Conservation (phyloP, 2,797 vertebrate genomes). For the Pachyuromys duprasi region DNA sequence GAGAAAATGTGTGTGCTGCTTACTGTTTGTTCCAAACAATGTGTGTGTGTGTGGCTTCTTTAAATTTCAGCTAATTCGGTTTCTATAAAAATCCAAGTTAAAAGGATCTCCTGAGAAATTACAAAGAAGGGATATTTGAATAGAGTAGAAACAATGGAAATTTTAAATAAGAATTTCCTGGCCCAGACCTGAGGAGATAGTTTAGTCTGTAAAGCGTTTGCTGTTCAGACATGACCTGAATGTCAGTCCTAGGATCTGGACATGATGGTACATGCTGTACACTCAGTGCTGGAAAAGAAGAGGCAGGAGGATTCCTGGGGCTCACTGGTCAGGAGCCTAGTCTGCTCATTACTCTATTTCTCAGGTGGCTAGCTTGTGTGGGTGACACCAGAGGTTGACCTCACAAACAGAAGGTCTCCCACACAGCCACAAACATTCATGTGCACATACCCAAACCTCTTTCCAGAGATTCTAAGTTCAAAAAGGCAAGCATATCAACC, state of each 20-base stretch:
- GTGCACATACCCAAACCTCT: neutral
- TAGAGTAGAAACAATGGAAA: slow-evolving; percentile 33
- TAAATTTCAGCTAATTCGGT: slow-evolving; percentile 40
- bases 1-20: neutral
- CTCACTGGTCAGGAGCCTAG: neutral
- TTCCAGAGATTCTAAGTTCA: neutral
- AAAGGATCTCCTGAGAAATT: slow-evolving; percentile 41
- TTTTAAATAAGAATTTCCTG: slow-evolving; percentile 29
- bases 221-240: neutral
- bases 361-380: neutral
- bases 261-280: neutral
- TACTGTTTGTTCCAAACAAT: slow-evolving; percentile 23
- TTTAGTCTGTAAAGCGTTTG: neutral
- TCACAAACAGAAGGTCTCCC: neutral
- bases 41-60: neutral
- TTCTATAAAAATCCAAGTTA: slow-evolving; percentile 50
- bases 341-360: neutral
- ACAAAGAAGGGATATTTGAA: slow-evolving; percentile 38
- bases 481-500: neutral
- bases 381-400: too few species aligned
- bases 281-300: too few species aligned
- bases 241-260: neutral
- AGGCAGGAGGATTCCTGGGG: neutral
- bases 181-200: neutral
- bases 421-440: too few species aligned